Evolutionary conservation across 2,797 vertebrate genomes (phyloP).

Genomic region (Hemibagrus guttatus): DNA sequence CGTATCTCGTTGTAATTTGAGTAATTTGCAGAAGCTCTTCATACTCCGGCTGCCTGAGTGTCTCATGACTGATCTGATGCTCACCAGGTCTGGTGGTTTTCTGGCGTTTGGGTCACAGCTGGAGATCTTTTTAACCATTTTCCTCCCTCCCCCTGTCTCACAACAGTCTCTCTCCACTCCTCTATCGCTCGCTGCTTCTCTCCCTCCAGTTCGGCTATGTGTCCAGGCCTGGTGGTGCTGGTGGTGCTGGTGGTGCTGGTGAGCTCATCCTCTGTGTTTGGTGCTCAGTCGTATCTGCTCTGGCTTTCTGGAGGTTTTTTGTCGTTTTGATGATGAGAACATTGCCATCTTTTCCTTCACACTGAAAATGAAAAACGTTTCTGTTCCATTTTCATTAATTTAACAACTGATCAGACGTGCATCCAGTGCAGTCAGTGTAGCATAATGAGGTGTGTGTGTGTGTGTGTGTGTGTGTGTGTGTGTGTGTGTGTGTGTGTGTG

Average conservation of each 20-base stretch:
- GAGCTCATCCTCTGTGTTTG: neutral
- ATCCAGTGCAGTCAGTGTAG: neutral
- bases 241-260: too few relatives aligned
- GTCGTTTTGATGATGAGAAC: neutral
- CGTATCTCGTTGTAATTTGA: neutral
- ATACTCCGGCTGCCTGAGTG: neutral
- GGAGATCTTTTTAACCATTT: neutral
- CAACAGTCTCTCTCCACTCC: neutral
- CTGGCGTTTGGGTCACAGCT: neutral
- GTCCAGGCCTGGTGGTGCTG: neutral
- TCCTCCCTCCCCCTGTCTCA: neutral
- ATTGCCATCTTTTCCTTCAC: neutral
- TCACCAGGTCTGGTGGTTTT: constrained; percentile 5
- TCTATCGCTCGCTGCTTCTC: neutral
- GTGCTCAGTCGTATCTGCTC: neutral
- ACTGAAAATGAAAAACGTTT: neutral
- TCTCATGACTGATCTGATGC: constrained; percentile 1
- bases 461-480: neutral
- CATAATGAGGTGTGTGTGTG: neutral
- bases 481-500: neutral
- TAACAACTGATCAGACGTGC: neutral
- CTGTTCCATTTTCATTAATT: neutral
- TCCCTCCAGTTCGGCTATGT: neutral
- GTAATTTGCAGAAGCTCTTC: neutral
- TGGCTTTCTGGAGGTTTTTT: neutral